A percentile compares a stretch with the other conserved stretches of the same genome.
phyloP scores from a whole-genome alignment of 2,113 vertebrate species.

The Phyllostomus discolor region DNA sequence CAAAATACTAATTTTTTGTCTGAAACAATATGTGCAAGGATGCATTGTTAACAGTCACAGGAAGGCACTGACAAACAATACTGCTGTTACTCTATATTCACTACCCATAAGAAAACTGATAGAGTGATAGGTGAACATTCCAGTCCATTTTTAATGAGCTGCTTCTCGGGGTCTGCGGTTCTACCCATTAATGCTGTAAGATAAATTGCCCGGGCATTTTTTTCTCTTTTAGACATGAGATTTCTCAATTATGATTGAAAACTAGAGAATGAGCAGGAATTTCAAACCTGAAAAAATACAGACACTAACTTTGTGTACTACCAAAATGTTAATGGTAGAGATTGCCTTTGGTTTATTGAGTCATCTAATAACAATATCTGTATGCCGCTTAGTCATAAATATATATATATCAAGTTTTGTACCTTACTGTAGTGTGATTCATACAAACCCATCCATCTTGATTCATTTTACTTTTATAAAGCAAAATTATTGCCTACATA shows the following conservation, averaged over 20 bases:
- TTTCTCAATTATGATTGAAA: slow-evolving; percentile 22
- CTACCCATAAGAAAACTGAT: slow-evolving; percentile 68
- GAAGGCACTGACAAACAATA: slow-evolving; percentile 81
- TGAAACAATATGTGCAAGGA: slow-evolving; percentile 84
- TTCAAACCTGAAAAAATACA: neutral
- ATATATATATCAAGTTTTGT: neutral
- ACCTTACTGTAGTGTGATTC: neutral
- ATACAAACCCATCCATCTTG: neutral
- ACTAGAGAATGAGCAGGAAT: slow-evolving; percentile 34
- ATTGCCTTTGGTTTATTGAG: neutral
- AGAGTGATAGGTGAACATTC: slow-evolving; percentile 52
- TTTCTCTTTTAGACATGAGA: neutral
- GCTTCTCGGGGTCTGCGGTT: neutral
- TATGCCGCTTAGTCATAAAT: neutral
- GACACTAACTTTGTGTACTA: neutral
- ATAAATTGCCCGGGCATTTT: neutral
- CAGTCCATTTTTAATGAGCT: slow-evolving; percentile 34
- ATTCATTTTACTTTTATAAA: slow-evolving; percentile 41
- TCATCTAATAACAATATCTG: slow-evolving; percentile 38
- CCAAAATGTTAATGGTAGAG: slow-evolving; percentile 8
- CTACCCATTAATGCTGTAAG: neutral
- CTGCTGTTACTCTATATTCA: slow-evolving; percentile 61
- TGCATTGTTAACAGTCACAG: slow-evolving; percentile 81
- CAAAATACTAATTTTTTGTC: slow-evolving; percentile 88
- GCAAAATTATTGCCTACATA: neutral